These are phyloP conservation scores for Oxytorus armatus DNA, from an alignment of 2,888 invertebrate species.

Conservation along the genomic window DNA sequence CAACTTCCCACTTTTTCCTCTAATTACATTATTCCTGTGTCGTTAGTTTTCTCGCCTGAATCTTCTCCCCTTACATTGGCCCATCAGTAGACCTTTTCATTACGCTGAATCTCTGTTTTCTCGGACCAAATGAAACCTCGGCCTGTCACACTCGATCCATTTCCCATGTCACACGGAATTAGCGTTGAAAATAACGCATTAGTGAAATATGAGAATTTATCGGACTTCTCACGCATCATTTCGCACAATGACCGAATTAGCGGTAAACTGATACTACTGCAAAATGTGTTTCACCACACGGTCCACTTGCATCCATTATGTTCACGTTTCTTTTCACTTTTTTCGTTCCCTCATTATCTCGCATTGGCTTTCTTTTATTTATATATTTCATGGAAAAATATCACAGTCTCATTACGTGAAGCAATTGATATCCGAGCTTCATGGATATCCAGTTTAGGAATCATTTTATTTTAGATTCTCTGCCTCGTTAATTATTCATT, in stretches of 20 bases:
- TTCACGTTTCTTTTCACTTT: background rate
- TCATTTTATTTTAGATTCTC: background rate
- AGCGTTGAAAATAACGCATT: background rate
- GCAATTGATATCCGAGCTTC: slow-evolving; percentile 2
- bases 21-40: background rate
- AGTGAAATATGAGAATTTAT: slow-evolving; percentile 6
- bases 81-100: no score
- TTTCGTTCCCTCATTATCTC: background rate
- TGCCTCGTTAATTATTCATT: background rate
- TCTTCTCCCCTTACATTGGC: no score
- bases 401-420: slow-evolving; percentile 22
- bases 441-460: slow-evolving; percentile 39
- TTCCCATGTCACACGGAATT: background rate
- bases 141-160: background rate
- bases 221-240: background rate
- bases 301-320: background rate
- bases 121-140: no score
- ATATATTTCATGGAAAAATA: background rate
- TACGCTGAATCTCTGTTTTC: no score
- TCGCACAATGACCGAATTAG: background rate
- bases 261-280: background rate
- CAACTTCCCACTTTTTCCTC: background rate
- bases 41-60: background rate
- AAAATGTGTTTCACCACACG: background rate
- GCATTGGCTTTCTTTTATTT: background rate